Evolutionary conservation across 2,797 vertebrate species (phyloP).

Genomic region (Pterois miles): DNA sequence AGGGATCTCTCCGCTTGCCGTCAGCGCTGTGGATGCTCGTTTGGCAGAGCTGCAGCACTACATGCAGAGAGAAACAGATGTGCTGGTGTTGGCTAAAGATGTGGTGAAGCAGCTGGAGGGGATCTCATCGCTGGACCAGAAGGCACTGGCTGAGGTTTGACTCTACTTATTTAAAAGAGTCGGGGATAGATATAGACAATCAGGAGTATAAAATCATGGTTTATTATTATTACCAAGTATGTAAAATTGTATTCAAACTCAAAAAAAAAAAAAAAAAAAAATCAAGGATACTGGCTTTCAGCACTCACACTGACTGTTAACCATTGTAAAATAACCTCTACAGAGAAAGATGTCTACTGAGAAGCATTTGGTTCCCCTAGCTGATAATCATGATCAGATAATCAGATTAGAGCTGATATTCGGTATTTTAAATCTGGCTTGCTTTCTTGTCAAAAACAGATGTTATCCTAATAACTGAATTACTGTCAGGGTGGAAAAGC

Average conservation of each 20-base stretch:
- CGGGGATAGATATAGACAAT: background rate
- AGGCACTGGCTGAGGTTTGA: conserved; percentile 86
- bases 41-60: conserved; percentile 88
- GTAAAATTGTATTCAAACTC: background rate
- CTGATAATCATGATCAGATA: too few relatives aligned
- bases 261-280: background rate
- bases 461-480: background rate
- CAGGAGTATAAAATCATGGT: background rate
- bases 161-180: background rate
- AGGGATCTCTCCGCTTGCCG: conserved; percentile 42
- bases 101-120: conserved; percentile 89
- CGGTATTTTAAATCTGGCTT: background rate
- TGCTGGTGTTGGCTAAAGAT: conserved; percentile 87
- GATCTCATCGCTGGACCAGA: conserved; percentile 85
- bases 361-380: too few relatives aligned
- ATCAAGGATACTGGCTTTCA: background rate
- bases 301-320: background rate
- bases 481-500: background rate
- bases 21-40: conserved; percentile 75
- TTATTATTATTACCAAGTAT: background rate
- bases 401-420: background rate
- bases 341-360: background rate
- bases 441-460: background rate
- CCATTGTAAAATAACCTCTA: background rate
- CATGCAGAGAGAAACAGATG: conserved; percentile 86